phyloP scores from a whole-genome alignment of 2,113 vertebrate genomes.

The Pipra filicauda region DNA sequence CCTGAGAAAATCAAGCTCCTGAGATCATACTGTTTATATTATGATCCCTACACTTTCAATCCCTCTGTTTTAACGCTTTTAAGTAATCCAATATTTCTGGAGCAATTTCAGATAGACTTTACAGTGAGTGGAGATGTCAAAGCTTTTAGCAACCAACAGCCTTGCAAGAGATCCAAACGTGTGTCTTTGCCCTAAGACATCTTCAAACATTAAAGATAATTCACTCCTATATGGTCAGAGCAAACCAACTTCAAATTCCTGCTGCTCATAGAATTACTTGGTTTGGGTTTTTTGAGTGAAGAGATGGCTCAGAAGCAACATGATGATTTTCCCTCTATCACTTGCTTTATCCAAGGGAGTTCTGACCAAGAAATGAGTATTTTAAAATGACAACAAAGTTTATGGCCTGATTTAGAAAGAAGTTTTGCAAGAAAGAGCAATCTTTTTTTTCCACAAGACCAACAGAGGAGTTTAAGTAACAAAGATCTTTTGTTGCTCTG shows the following conservation, averaged over 20 bases:
- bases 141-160: background rate
- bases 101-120: background rate
- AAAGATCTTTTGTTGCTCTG: background rate
- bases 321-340: background rate
- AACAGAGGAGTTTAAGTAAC: background rate
- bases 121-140: background rate
- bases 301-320: background rate
- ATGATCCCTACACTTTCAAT: background rate
- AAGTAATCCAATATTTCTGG: background rate
- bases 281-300: background rate
- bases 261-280: background rate
- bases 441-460: background rate
- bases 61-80: background rate
- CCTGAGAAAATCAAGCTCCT: background rate
- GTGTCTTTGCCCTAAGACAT: background rate
- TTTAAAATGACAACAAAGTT: background rate
- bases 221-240: background rate
- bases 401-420: background rate
- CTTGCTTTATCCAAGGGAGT: background rate
- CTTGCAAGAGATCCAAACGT: background rate
- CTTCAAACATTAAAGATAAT: background rate
- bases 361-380: background rate
- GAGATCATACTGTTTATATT: background rate
- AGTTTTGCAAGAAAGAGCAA: background rate
- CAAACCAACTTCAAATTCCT: background rate